Base-by-base conservation (phyloP, 2,797 vertebrate genomes). In the Labroides dimidiatus region DNA sequence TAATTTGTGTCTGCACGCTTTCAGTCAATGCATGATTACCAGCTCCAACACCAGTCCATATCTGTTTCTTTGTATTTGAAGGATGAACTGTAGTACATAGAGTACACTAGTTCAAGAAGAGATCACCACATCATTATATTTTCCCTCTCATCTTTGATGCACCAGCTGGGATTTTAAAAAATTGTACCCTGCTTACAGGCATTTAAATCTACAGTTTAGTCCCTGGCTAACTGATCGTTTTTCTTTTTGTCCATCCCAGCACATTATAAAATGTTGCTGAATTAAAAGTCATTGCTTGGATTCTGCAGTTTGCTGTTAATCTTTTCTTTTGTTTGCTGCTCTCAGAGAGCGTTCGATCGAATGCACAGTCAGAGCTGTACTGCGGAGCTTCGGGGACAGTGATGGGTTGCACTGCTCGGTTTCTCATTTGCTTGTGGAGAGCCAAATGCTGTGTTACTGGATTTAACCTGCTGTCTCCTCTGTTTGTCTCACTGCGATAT, bases 401-500 rank as follows among this genome's bases (percentile, higher is more conserved):
- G 90, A 87, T 86, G 60, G 77, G 86, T 86, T 85, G 67, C 76
- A 75, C 82, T 81, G 69, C 84, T 79, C 77, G 78, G 43, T 81
- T 81, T 83, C 77, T 90, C 66, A 87, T 90, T 87, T 83, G 75
- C 78, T 78, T 78, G 72, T 82, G 75, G 60, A 53, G 76, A 88
- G 76, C 75, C 27, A 64, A 78, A 77, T 30, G 1, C 54, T 24
- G 41, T 77, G 63, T 67, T 80, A 75, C 84, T 76, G 73, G 79
- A 33, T 89, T 89, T 81, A 84, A 89, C 84, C 84, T 82, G 80
- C 73, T 53, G 68, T 83, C 80, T 89, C 66, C 81, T 79, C 72
- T 68, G 73, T 87, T 84, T 81, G 79, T 81, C 81, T 85, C 80
- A 63, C 30, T 16, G 52, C 78, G 81, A 84, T 89, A 77, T 14